phyloP scores from a whole-genome alignment of 1,140 invertebrate genomes.

The Pogonomyrmex californicus region DNA sequence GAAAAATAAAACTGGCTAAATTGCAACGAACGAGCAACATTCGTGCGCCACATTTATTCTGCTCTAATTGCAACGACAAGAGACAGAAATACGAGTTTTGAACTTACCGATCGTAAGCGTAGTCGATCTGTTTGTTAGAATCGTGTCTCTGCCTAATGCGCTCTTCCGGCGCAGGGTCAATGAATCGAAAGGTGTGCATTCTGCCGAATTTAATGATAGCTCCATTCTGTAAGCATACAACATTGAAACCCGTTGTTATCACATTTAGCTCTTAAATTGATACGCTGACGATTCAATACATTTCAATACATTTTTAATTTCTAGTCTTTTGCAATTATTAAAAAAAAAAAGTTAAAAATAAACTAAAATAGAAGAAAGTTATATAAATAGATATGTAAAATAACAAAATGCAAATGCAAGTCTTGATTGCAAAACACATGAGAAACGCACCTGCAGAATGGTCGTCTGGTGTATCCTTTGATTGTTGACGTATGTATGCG shows the following conservation, averaged over 20 bases:
- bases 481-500: conserved; percentile 97
- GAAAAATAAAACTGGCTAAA: background rate
- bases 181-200: conserved; percentile 96
- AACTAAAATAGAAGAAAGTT: background rate
- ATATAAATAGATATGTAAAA: background rate
- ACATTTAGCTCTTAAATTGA: background rate
- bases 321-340: background rate
- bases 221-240: conserved; percentile 89
- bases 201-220: conserved; percentile 96
- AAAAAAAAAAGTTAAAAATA: background rate
- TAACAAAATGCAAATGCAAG: background rate
- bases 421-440: background rate
- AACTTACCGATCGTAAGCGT: conserved; percentile 92
- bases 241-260: background rate
- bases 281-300: background rate
- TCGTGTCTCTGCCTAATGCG: conserved; percentile 91
- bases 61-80: background rate
- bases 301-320: background rate
- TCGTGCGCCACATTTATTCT: conserved; percentile 27
- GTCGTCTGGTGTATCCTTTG: conserved; percentile 97
- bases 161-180: conserved; percentile 96
- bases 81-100: background rate
- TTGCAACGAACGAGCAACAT: conserved; percentile 37
- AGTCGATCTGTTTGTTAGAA: conserved; percentile 88
- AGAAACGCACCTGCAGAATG: conserved; percentile 91